Percentiles rank a stretch among this genome's conserved stretches.
Conservation (phyloP, 2,888 invertebrate species). For the Acheta domesticus region DNA sequence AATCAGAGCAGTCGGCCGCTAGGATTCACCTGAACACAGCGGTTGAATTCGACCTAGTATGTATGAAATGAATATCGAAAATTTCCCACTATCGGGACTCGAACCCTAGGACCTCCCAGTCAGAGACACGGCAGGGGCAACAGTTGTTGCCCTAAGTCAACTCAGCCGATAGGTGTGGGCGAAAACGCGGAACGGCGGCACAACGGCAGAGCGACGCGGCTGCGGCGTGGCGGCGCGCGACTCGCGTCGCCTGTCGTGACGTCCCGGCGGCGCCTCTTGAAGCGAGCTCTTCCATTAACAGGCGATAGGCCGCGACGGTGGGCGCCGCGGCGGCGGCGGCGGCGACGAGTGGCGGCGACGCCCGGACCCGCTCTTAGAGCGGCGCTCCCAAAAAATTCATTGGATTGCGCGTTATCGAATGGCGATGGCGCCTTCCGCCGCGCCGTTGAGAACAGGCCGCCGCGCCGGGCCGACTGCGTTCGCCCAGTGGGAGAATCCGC, state of each 20-base stretch:
- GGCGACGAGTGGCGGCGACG: not conserved
- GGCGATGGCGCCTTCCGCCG: not conserved
- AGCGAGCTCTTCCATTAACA: constrained; percentile 1
- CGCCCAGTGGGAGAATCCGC: not conserved
- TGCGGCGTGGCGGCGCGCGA: too few relatives aligned
- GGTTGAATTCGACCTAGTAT: too few relatives aligned
- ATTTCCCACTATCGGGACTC: too few relatives aligned
- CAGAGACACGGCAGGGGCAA: too few relatives aligned
- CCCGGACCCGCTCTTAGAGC: not conserved
- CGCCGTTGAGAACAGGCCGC: not conserved
- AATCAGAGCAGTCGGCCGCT: too few relatives aligned
- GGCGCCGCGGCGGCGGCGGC: not conserved
- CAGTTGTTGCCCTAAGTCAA: too few relatives aligned
- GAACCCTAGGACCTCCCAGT: too few relatives aligned
- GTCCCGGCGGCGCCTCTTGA: not conserved
- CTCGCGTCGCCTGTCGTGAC: not conserved
- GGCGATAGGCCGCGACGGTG: not conserved
- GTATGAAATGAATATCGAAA: too few relatives aligned
- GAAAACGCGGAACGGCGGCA: too few relatives aligned
- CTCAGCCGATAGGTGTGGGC: too few relatives aligned
- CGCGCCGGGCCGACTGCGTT: not conserved
- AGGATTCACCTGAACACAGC: too few relatives aligned
- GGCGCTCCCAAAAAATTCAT: constrained; percentile 5
- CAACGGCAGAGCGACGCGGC: too few relatives aligned
- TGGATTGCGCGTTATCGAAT: not conserved